These are phyloP conservation scores for Tapirus indicus DNA, from an alignment of 2,797 vertebrate genomes.

Conservation along the genomic window DNA sequence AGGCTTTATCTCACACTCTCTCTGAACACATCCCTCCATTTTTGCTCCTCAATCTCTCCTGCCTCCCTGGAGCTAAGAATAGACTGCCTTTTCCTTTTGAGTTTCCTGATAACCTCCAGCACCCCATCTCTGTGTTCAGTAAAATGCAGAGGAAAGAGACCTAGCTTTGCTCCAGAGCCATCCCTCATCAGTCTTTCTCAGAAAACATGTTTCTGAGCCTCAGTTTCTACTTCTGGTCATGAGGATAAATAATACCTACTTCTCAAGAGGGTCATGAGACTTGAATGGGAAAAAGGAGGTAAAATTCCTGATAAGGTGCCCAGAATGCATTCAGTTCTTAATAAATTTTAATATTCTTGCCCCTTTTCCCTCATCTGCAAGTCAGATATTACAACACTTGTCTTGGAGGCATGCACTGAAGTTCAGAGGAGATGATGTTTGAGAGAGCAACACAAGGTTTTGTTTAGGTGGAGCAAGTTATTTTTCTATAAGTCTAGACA, in stretches of 20 bases:
- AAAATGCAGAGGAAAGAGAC: not conserved
- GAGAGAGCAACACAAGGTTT: not conserved
- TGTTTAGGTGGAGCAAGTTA: not conserved
- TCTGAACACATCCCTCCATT: not conserved
- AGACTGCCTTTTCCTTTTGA: not conserved
- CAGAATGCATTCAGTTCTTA: not conserved
- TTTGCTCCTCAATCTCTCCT: no score
- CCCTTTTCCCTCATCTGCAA: not conserved
- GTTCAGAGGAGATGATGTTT: not conserved
- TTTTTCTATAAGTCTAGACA: not conserved
- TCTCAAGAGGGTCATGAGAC: not conserved
- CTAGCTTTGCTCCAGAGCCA: not conserved
- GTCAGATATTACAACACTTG: not conserved
- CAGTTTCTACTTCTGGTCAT: not conserved
- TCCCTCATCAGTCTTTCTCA: not conserved
- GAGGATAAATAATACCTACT: not conserved
- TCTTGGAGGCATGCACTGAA: not conserved
- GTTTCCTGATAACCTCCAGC: not conserved
- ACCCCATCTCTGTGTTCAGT: rapidly evolving
- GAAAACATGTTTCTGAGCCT: not conserved
- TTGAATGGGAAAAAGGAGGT: not conserved
- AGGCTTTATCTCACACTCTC: not conserved
- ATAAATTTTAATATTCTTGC: not conserved
- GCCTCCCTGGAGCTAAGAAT: not conserved
- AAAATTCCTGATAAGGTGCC: not conserved